Evolutionary conservation across 2,888 invertebrate genomes (phyloP).

Genomic region (Allygus modestus): DNA sequence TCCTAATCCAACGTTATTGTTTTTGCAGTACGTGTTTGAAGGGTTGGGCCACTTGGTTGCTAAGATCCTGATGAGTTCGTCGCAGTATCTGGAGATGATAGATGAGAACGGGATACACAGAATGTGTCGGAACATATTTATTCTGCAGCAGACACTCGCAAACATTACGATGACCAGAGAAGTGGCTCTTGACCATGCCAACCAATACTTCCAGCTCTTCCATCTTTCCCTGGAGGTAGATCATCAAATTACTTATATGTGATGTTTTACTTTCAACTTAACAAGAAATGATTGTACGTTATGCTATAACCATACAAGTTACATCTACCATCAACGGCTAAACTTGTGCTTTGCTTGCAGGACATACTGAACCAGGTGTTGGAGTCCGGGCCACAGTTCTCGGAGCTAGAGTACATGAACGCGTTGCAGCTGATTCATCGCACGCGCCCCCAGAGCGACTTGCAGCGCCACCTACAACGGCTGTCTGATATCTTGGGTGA

Average conservation of each 20-base stretch:
- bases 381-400: conserved; percentile 93
- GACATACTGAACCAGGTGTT: conserved; percentile 90
- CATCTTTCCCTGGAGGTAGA: conserved; percentile 88
- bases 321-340: too few relatives aligned
- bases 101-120: conserved; percentile 90
- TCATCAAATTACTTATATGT: conserved; percentile 38
- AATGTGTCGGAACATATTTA: conserved; percentile 91
- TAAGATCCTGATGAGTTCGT: conserved; percentile 88
- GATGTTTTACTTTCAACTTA: not conserved
- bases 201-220: conserved; percentile 92
- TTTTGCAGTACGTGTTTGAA: conserved; percentile 90
- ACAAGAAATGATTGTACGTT: not conserved
- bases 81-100: conserved; percentile 87
- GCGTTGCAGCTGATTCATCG: conserved; percentile 86
- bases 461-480: conserved; percentile 83
- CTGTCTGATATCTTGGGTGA: conserved; percentile 91
- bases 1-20: too few relatives aligned
- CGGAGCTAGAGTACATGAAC: conserved; percentile 92
- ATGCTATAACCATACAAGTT: too few relatives aligned
- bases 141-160: conserved; percentile 90
- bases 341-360: conserved; percentile 78
- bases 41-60: conserved; percentile 91
- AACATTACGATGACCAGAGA: conserved; percentile 90
- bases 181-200: conserved; percentile 91
- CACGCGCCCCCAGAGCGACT: conserved; percentile 67